phyloP scores from a whole-genome alignment of 2,113 vertebrate genomes.

The Vanacampus margaritifer region DNA sequence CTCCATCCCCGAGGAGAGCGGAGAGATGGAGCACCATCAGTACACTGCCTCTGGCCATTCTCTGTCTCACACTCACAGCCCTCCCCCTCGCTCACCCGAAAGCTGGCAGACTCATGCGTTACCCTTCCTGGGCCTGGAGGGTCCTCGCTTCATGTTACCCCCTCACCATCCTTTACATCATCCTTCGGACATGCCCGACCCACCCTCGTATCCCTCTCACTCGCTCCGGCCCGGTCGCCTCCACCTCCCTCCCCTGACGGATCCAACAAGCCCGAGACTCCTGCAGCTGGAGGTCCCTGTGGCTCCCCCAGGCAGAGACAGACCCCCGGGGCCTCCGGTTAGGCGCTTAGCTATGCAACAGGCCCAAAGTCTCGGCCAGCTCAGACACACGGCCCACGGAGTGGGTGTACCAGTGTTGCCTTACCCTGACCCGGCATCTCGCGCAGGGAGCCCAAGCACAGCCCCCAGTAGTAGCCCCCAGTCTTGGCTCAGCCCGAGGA shows the following conservation, averaged over 20 bases:
- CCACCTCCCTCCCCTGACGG: constrained; percentile 74
- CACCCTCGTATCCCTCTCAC: constrained; percentile 74
- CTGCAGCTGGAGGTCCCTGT: constrained; percentile 92
- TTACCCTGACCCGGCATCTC: constrained; percentile 91
- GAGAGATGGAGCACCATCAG: constrained; percentile 78
- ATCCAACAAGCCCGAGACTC: constrained; percentile 83
- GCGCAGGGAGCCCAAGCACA: constrained; percentile 89
- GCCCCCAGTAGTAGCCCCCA: constrained; percentile 86
- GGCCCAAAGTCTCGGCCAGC: constrained; percentile 93
- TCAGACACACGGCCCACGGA: constrained; percentile 98
- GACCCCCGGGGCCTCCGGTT: constrained; percentile 78
- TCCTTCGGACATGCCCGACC: constrained; percentile 82
- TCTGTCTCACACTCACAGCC: constrained; percentile 91
- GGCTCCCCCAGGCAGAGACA: constrained; percentile 85
- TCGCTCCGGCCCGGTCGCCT: constrained; percentile 67
- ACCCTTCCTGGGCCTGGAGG: constrained; percentile 87
- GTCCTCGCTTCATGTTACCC: constrained; percentile 86
- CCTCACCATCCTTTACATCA: constrained; percentile 80
- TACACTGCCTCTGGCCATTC: constrained; percentile 89
- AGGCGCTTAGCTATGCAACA: constrained; percentile 97
- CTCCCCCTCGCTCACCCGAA: constrained; percentile 87
- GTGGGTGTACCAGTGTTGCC: constrained; percentile 99
- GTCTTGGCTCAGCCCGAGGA: constrained; percentile 94
- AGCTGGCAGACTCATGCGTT: constrained; percentile 91
- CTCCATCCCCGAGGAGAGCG: constrained; percentile 90